Evolutionary conservation across 2,797 vertebrate genomes (phyloP).

Genomic region (Periophthalmus magnuspinnatus): DNA sequence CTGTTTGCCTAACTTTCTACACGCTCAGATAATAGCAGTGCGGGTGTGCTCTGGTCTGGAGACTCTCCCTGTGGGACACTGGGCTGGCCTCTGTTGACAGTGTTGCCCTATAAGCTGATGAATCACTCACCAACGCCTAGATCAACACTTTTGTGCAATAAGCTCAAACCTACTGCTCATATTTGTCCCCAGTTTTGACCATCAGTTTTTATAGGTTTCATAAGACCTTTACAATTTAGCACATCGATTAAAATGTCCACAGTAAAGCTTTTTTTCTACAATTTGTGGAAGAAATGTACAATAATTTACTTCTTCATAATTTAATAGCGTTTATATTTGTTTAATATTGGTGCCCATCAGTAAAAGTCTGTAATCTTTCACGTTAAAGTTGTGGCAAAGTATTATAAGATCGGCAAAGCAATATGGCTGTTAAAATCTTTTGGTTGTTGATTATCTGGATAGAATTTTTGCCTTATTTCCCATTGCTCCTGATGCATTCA

Average conservation of each 20-base stretch:
- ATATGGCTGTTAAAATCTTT: background rate
- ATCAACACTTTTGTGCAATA: constrained; percentile 44
- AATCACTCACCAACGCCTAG: constrained; percentile 52
- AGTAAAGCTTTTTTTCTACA: no score
- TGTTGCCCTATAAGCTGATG: constrained; percentile 51
- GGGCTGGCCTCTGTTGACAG: constrained; percentile 52
- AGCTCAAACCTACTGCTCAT: constrained; percentile 18
- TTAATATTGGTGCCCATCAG: background rate
- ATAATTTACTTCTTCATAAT: background rate
- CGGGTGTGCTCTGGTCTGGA: constrained; percentile 29
- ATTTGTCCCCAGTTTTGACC: constrained; percentile 5
- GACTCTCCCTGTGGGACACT: constrained; percentile 48
- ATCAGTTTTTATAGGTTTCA: no score
- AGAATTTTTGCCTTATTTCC: background rate
- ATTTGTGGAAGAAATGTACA: no score
- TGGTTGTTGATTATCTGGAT: background rate
- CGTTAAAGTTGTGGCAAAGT: no score
- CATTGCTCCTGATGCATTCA: background rate
- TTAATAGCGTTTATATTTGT: background rate
- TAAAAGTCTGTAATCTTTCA: background rate
- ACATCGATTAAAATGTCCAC: no score
- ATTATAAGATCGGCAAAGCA: background rate
- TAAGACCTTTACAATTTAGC: no score
- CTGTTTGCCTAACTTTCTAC: constrained; percentile 50
- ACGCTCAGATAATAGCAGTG: constrained; percentile 42